These are phyloP conservation scores for Platyrinchus mystaceus DNA, from an alignment of 2,797 vertebrate species.

Conservation along the genomic window DNA sequence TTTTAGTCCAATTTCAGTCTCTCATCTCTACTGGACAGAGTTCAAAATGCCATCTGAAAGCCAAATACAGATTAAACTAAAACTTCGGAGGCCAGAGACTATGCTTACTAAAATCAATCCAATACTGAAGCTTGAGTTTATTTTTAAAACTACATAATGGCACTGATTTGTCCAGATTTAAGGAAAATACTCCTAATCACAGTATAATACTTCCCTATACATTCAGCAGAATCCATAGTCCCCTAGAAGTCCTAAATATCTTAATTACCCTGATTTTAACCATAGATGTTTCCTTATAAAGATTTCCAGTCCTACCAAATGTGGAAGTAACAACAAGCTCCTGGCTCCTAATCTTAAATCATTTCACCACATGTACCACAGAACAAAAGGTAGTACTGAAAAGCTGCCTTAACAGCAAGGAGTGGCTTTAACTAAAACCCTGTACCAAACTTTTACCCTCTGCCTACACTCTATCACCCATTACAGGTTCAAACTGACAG, in stretches of 20 bases:
- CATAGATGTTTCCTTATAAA: neutral
- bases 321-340: neutral
- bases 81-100: neutral
- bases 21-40: neutral
- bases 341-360: neutral
- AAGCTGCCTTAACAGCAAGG: neutral
- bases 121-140: neutral
- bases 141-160: neutral
- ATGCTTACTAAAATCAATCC: neutral
- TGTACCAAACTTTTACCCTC: neutral
- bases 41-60: constrained; percentile 12
- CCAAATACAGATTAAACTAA: neutral
- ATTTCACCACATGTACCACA: neutral
- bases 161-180: neutral
- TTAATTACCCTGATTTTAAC: neutral
- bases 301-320: neutral
- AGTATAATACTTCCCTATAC: neutral
- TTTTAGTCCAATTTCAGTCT: neutral
- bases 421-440: neutral
- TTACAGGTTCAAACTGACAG: neutral
- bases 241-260: neutral
- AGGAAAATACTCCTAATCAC: neutral
- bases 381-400: neutral
- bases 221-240: neutral
- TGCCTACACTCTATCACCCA: neutral